phyloP scores from a whole-genome alignment of 2,797 vertebrate genomes.

The Rhynchotus rufescens region DNA sequence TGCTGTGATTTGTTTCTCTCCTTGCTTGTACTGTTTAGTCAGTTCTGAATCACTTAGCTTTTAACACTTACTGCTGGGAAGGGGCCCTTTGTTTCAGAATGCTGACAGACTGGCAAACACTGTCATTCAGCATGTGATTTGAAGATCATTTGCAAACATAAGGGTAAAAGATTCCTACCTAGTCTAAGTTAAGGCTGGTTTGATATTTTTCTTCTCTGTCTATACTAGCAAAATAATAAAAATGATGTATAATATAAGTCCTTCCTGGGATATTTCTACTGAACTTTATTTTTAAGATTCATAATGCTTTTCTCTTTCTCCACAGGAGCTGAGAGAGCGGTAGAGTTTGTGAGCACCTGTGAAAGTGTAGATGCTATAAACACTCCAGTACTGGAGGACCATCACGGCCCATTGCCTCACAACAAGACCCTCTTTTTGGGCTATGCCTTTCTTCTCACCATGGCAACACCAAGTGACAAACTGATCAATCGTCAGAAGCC shows the following conservation, averaged over 20 bases:
- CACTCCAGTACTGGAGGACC: conserved; percentile 74
- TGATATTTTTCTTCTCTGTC: neutral
- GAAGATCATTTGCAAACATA: neutral
- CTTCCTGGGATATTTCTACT: neutral
- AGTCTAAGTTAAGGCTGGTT: neutral
- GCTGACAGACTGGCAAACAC: neutral
- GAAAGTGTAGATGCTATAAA: conserved; percentile 83
- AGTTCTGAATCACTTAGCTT: neutral
- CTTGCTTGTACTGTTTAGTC: neutral
- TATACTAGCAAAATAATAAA: neutral
- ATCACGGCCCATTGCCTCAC: conserved; percentile 89
- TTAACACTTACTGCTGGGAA: neutral
- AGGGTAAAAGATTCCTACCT: neutral
- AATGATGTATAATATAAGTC: neutral
- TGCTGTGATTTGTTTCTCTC: neutral
- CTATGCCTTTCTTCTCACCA: conserved; percentile 95
- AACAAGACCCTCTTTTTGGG: conserved; percentile 93
- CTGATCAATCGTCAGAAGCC: conserved; percentile 78
- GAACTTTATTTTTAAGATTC: neutral
- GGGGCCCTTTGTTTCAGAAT: neutral
- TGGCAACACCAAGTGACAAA: conserved; percentile 89
- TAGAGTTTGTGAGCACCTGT: conserved; percentile 81
- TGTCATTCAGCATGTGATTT: neutral
- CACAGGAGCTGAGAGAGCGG: conserved; percentile 63
- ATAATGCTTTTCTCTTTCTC: neutral